phyloP scores from a whole-genome alignment of 2,797 vertebrate species.

The Girardinus metallicus region DNA sequence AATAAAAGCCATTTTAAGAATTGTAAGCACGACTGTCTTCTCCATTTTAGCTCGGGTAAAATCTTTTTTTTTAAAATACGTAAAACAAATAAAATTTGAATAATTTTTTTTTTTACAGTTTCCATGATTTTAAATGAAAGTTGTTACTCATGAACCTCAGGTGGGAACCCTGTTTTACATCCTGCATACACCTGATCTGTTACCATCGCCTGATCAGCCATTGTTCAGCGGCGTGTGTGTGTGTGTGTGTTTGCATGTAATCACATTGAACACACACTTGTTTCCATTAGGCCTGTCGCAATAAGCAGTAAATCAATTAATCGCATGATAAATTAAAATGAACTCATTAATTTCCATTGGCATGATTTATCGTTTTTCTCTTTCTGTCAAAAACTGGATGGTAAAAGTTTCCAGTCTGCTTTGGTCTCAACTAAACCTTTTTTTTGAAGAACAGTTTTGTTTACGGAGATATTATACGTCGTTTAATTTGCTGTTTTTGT shows the following conservation, averaged over 20 bases:
- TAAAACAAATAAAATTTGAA: neutral
- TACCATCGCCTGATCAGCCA: conserved; percentile 67
- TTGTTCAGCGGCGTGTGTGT: conserved; percentile 24
- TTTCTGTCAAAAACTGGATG: too few relatives aligned
- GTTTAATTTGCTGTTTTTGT: too few relatives aligned
- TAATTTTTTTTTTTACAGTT: neutral
- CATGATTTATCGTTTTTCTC: too few relatives aligned
- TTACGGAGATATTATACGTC: too few relatives aligned
- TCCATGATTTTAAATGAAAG: neutral
- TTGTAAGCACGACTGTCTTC: too few relatives aligned
- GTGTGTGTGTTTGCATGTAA: conserved; percentile 16
- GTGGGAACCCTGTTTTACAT: conserved; percentile 75
- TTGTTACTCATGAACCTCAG: neutral
- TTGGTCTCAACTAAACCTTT: too few relatives aligned
- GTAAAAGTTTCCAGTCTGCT: too few relatives aligned
- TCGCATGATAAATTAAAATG: too few relatives aligned
- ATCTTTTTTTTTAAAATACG: neutral
- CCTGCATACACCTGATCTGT: conserved; percentile 52
- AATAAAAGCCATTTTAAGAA: neutral
- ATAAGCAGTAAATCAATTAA: too few relatives aligned
- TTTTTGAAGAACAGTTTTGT: too few relatives aligned
- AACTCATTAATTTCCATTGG: too few relatives aligned
- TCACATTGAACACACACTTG: conserved; percentile 36
- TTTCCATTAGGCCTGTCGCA: conserved; percentile 18
- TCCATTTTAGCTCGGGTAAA: too few relatives aligned